These are phyloP conservation scores for Cacoxenus indagator DNA, from an alignment of 2,888 invertebrate genomes.

Conservation along the genomic window DNA sequence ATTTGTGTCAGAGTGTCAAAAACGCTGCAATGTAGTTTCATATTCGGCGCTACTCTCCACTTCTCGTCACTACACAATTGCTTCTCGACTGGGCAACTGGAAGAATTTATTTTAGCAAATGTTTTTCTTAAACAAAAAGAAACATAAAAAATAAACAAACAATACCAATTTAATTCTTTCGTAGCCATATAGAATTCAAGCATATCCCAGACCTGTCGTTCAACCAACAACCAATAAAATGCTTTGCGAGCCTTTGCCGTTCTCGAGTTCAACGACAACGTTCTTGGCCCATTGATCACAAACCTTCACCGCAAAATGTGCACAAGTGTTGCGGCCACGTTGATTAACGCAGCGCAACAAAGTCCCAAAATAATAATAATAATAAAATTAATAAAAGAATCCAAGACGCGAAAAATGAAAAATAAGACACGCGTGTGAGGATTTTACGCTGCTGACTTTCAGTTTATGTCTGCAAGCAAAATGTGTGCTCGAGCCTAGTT, in stretches of 20 bases:
- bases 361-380: slow-evolving; percentile 40
- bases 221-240: not conserved
- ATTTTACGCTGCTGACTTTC: no score
- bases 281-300: slow-evolving; percentile 15
- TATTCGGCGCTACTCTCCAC: not conserved
- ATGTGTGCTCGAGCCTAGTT: slow-evolving; percentile 25
- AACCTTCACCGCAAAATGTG: slow-evolving; percentile 46
- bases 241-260: not conserved
- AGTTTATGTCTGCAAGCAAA: no score
- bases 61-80: no score
- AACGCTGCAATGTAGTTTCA: not conserved
- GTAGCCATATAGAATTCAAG: no score
- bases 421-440: not conserved
- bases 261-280: not conserved
- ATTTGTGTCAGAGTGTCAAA: slow-evolving; percentile 10
- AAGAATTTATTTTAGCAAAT: no score
- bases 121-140: no score
- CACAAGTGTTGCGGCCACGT: not conserved
- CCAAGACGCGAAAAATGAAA: slow-evolving; percentile 27
- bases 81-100: no score
- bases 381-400: slow-evolving; percentile 49
- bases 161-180: no score
- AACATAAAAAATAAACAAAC: no score
- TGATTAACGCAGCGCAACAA: not conserved
- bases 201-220: slow-evolving; percentile 16